Evolutionary conservation across 2,888 invertebrate genomes (phyloP).

Genomic region (Himalopsyche kuldschensis): DNA sequence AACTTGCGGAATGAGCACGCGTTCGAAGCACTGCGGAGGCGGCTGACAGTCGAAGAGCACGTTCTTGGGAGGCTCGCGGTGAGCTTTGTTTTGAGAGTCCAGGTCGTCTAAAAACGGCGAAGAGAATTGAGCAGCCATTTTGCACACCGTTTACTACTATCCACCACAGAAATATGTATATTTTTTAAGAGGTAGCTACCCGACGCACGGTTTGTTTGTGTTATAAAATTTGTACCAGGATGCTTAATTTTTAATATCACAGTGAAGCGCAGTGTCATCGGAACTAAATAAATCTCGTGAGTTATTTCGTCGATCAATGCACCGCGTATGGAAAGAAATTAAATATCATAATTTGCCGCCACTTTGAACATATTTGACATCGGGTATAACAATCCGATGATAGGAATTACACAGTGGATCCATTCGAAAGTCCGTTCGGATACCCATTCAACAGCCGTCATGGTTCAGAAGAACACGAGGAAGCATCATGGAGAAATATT

Average conservation of each 20-base stretch:
- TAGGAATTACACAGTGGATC: background rate
- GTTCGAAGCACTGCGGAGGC: conserved; percentile 30
- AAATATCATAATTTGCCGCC: background rate
- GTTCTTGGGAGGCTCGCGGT: conserved; percentile 52
- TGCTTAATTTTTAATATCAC: background rate
- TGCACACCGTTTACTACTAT: background rate
- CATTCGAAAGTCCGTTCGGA: too few species aligned
- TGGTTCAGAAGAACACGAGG: background rate
- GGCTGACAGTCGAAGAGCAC: conserved; percentile 34
- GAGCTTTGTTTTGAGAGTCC: conserved; percentile 45
- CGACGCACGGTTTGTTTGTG: background rate
- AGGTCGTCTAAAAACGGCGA: background rate
- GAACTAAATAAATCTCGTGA: background rate
- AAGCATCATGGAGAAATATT: background rate
- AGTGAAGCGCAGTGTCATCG: background rate
- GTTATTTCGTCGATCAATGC: conserved; percentile 17
- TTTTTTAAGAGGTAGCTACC: background rate
- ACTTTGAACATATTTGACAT: background rate
- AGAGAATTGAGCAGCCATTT: conserved; percentile 6
- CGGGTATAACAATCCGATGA: background rate
- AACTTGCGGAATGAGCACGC: conserved; percentile 34
- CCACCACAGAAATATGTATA: background rate
- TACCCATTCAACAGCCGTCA: background rate
- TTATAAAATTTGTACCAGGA: background rate
- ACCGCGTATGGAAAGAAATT: conserved; percentile 22